phyloP scores from a whole-genome alignment of 2,113 vertebrate species.

The Tachuris rubrigastra region DNA sequence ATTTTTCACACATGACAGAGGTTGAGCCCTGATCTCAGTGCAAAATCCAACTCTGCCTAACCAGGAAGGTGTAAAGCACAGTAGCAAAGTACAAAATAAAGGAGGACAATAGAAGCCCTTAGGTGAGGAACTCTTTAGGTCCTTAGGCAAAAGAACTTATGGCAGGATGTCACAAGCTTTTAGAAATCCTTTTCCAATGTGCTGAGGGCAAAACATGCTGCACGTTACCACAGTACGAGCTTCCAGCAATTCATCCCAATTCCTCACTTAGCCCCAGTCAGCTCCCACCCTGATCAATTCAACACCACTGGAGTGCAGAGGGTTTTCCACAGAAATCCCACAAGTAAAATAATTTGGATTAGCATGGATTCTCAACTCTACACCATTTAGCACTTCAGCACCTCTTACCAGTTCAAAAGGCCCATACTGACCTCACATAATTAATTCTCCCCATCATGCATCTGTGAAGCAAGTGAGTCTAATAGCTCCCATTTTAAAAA shows the following conservation, averaged over 20 bases:
- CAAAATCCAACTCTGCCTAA: neutral
- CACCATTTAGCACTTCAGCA: neutral
- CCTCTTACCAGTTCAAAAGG: neutral
- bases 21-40: constrained; percentile 13
- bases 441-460: neutral
- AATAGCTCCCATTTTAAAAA: neutral
- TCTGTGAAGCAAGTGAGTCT: neutral
- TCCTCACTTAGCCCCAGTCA: neutral
- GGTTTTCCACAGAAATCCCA: neutral
- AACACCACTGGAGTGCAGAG: neutral
- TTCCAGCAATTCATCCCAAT: neutral
- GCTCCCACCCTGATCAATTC: neutral
- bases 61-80: neutral
- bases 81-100: constrained; percentile 6
- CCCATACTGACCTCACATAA: neutral
- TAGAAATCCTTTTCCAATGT: neutral
- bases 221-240: neutral
- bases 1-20: constrained; percentile 57
- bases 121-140: neutral
- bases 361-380: neutral
- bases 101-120: neutral
- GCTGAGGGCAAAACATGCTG: neutral
- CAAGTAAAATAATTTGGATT: neutral
- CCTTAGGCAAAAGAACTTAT: neutral
- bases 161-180: neutral